These are phyloP conservation scores for Troides oblongomaculatus DNA, from an alignment of 2,888 invertebrate species.

Conservation along the genomic window DNA sequence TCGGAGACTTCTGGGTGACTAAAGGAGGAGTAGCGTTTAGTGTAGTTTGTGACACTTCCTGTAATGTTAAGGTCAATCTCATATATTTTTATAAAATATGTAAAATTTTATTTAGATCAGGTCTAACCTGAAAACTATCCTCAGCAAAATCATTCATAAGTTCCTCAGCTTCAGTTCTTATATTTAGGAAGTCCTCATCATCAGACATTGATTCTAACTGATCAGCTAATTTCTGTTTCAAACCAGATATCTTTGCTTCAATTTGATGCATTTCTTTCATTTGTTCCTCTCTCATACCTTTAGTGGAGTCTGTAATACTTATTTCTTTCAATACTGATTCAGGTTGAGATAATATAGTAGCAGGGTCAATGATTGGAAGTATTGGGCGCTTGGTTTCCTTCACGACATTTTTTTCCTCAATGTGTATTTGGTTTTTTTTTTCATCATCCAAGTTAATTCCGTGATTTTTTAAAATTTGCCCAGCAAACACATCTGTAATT, in stretches of 20 bases:
- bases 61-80: constrained; percentile 31
- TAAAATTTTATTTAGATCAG: no score
- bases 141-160: constrained; percentile 76
- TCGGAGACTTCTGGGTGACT: constrained; percentile 31
- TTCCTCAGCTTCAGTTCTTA: constrained; percentile 82
- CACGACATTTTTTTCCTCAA: constrained; percentile 50
- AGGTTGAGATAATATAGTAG: constrained; percentile 54
- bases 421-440: constrained; percentile 50
- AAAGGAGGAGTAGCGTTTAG: constrained; percentile 52
- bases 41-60: constrained; percentile 63
- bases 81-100: no score
- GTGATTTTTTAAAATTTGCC: constrained; percentile 79
- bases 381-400: constrained; percentile 58
- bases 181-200: constrained; percentile 83
- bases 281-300: constrained; percentile 51
- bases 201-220: constrained; percentile 80
- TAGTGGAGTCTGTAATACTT: constrained; percentile 58
- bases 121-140: constrained; percentile 68
- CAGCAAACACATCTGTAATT: constrained; percentile 83
- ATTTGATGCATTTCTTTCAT: constrained; percentile 73
- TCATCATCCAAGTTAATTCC: constrained; percentile 58
- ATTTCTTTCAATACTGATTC: constrained; percentile 40
- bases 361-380: constrained; percentile 70
- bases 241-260: constrained; percentile 81
- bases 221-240: constrained; percentile 67